These are phyloP conservation scores for Lepidurus packardi DNA, from an alignment of 1,140 invertebrate genomes.

Conservation along the genomic window DNA sequence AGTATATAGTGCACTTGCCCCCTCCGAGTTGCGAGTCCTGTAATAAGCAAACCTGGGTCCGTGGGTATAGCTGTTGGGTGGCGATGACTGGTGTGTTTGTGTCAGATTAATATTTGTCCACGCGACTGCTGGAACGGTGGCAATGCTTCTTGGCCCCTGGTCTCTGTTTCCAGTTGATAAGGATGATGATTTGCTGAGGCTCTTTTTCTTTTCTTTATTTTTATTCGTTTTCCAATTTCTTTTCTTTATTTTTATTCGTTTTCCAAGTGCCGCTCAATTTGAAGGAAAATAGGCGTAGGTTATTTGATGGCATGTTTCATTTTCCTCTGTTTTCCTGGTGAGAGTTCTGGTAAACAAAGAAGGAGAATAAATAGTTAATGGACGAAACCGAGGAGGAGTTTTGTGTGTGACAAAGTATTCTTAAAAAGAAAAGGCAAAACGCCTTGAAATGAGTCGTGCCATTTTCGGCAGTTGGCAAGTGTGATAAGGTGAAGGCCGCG, in stretches of 20 bases:
- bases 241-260: background rate
- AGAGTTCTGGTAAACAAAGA: background rate
- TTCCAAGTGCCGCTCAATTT: background rate
- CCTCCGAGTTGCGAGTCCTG: too few species aligned
- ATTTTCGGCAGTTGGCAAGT: background rate
- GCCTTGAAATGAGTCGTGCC: background rate
- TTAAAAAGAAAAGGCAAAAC: background rate
- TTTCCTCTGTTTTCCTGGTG: background rate
- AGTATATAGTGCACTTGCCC: too few species aligned
- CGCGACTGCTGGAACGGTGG: constrained; percentile 8
- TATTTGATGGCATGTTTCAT: background rate
- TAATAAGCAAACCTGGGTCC: too few species aligned
- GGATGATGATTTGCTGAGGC: background rate
- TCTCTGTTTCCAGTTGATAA: background rate
- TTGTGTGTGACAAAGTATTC: background rate
- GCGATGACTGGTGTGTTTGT: constrained; percentile 10
- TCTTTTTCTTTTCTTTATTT: background rate
- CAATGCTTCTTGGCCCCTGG: background rate
- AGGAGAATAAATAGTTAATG: background rate
- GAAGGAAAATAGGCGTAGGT: constrained; percentile 6
- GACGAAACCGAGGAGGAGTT: background rate
- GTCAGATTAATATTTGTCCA: constrained; percentile 22
- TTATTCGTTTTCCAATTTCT: background rate
- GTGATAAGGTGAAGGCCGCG: background rate
- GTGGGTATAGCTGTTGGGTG: background rate